phyloP scores from a whole-genome alignment of 1,140 invertebrate species.

The Lordiphosa collinella region DNA sequence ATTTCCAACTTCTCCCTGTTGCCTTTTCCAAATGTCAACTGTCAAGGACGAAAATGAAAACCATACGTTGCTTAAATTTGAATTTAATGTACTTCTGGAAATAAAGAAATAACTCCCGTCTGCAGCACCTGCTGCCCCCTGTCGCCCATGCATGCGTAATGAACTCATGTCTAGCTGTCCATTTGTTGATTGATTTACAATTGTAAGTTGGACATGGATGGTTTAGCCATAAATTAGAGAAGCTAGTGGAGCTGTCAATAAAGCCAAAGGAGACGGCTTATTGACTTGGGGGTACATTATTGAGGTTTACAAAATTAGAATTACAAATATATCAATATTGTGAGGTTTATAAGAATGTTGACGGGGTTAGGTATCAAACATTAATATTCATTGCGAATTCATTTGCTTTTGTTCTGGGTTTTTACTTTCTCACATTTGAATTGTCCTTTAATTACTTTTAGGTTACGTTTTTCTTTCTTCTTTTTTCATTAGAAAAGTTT shows the following conservation, averaged over 20 bases:
- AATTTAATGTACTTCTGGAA: constrained; percentile 8
- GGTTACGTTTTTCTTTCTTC: no score
- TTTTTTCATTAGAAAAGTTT: no score
- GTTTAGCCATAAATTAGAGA: constrained; percentile 41
- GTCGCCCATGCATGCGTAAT: constrained; percentile 9
- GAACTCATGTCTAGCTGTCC: constrained; percentile 11
- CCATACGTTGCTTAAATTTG: constrained; percentile 4
- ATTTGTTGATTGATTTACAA: constrained; percentile 67
- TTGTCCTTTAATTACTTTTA: no score
- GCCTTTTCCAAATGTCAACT: constrained; percentile 47
- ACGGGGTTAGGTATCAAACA: no score
- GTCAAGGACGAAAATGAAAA: constrained; percentile 32
- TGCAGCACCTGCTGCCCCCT: neutral
- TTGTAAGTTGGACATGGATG: constrained; percentile 17
- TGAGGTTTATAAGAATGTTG: neutral
- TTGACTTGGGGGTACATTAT: neutral
- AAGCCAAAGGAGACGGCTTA: constrained; percentile 10
- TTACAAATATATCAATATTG: constrained; percentile 20
- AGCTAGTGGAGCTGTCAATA: constrained; percentile 10
- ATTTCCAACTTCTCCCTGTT: neutral
- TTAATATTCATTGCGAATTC: neutral
- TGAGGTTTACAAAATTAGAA: neutral
- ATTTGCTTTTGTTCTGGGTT: no score
- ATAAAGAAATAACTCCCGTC: neutral
- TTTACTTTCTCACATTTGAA: no score